Evolutionary conservation across 2,888 invertebrate genomes (phyloP).

Genomic region (Cordilura impudica): DNA sequence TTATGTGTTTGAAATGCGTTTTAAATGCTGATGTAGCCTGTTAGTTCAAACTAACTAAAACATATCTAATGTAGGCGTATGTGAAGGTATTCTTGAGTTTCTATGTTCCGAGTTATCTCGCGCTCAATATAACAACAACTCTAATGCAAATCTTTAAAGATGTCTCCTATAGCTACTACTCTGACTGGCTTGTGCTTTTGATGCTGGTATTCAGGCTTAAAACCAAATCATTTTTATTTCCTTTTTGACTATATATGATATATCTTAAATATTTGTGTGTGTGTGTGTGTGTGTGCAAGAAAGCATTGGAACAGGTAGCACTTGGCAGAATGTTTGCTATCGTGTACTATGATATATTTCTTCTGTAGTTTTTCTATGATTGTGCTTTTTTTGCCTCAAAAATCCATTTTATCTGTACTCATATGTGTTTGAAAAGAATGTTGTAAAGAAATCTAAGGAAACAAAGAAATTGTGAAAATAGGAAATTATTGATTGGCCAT

Average conservation of each 20-base stretch:
- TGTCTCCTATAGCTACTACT: conserved; percentile 26
- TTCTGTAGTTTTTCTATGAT: conserved; percentile 22
- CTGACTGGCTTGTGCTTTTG: not conserved
- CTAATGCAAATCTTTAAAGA: conserved; percentile 55
- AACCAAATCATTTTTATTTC: conserved; percentile 35
- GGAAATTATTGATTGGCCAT: conserved; percentile 76
- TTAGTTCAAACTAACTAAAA: conserved; percentile 24
- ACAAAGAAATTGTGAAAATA: conserved; percentile 68
- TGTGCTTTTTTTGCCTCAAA: conserved; percentile 7
- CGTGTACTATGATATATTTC: conserved; percentile 39
- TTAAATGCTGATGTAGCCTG: conserved; percentile 46
- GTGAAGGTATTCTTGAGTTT: not conserved
- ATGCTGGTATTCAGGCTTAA: conserved; percentile 35
- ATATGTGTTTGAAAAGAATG: conserved; percentile 42
- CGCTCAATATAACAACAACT: conserved; percentile 26
- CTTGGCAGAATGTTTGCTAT: conserved; percentile 52
- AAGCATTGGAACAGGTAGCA: conserved; percentile 30
- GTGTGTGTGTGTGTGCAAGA: not conserved
- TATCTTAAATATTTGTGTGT: conserved; percentile 6
- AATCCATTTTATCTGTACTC: not conserved
- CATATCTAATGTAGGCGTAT: conserved; percentile 12
- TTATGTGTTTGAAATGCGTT: conserved; percentile 56
- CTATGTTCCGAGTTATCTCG: conserved; percentile 23
- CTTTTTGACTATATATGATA: conserved; percentile 14
- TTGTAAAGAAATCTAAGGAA: not conserved